Evolutionary conservation across 2,797 vertebrate genomes (phyloP).

Genomic region (Tokudaia muenninki): DNA sequence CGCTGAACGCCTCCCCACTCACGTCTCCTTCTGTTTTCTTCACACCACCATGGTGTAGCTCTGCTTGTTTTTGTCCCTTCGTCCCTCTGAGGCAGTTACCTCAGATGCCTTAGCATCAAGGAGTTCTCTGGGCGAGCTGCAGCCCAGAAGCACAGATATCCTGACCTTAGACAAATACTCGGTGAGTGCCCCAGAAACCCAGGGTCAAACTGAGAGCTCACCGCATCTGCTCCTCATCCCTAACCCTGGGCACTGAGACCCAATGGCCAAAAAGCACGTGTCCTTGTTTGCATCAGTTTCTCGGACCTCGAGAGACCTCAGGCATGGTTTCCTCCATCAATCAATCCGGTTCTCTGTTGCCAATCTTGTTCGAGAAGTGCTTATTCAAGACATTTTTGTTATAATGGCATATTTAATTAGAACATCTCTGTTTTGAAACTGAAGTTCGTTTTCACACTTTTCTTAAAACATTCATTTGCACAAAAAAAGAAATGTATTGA

Average conservation of each 20-base stretch:
- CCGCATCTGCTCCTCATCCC: neutral
- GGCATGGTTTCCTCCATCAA: neutral
- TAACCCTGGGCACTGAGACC: neutral
- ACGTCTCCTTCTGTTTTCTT: constrained; percentile 62
- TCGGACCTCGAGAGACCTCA: neutral
- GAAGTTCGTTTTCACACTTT: constrained; percentile 65
- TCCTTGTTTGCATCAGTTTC: neutral
- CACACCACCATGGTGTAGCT: neutral
- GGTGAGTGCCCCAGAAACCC: neutral
- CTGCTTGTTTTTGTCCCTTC: constrained; percentile 44
- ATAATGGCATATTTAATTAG: constrained; percentile 13
- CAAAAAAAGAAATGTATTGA: constrained; percentile 59
- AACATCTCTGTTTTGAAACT: constrained; percentile 70
- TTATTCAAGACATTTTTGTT: constrained; percentile 2
- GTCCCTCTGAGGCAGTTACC: constrained; percentile 14
- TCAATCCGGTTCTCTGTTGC: neutral
- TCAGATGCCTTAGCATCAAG: neutral
- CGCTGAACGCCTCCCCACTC: neutral
- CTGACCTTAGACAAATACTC: neutral
- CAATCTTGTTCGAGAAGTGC: neutral
- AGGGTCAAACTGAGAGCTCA: neutral
- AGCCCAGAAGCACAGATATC: neutral
- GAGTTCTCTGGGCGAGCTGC: neutral
- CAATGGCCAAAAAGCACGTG: neutral
- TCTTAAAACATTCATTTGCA: constrained; percentile 65